These are phyloP conservation scores for Moxostoma hubbsi DNA, from an alignment of 2,797 vertebrate genomes.

Conservation along the genomic window DNA sequence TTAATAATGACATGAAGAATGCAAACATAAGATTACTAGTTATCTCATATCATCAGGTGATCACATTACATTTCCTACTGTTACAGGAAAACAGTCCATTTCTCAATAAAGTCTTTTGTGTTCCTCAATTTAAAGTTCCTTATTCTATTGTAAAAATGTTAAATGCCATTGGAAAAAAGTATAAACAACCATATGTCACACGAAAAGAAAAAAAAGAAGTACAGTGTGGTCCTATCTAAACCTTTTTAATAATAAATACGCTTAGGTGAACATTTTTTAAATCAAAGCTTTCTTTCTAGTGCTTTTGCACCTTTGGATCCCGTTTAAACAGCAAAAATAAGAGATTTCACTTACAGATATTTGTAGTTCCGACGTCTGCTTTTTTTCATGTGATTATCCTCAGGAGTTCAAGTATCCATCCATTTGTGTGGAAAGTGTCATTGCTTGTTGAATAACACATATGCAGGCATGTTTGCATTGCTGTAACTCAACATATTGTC, in stretches of 20 bases:
- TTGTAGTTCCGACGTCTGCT: not conserved
- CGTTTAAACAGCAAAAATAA: not conserved
- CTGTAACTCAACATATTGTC: not conserved
- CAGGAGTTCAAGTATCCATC: not conserved
- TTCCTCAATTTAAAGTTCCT: constrained; percentile 22
- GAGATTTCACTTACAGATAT: constrained; percentile 38
- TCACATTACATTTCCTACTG: not conserved
- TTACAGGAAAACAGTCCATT: not conserved
- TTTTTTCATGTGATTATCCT: constrained; percentile 3
- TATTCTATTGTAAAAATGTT: not conserved
- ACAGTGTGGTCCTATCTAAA: too few species aligned
- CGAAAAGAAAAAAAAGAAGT: not conserved
- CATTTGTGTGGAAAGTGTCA: not conserved
- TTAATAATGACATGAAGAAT: not conserved
- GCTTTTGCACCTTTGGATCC: not conserved
- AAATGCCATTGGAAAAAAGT: not conserved
- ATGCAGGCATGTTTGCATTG: not conserved
- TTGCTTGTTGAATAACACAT: not conserved
- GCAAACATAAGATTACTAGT: not conserved
- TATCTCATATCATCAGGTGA: not conserved
- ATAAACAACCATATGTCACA: not conserved
- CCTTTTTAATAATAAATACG: too few species aligned
- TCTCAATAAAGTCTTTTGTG: not conserved
- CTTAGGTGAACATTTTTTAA: too few species aligned
- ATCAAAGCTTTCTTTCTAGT: not conserved